Base-by-base conservation (phyloP, 2,797 vertebrate genomes). In the Anabacerthia variegaticeps region DNA sequence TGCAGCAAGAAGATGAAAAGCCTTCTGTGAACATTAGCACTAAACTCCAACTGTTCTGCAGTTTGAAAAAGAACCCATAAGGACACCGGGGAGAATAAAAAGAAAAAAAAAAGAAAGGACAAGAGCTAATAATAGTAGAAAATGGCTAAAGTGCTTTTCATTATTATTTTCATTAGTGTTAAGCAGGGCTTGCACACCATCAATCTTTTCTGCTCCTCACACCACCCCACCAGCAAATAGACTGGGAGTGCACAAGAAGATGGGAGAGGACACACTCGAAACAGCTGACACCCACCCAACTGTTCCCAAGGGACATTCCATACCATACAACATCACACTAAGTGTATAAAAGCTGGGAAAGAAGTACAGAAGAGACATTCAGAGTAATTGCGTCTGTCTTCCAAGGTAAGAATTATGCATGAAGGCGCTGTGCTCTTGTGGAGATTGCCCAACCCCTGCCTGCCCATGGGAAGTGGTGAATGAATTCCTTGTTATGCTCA, bases 341-440 rank as follows among this genome's bases (percentile, higher is more conserved):
- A 49, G 15, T 14, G 12, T 9, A 15, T 12, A 48, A 7, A 32
- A 41, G 9, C n/a, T 26, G 10, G 10, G 7, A 28, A 76, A 76
- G 52, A 32, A 66, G 5, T 13, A 46, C 1, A 2, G 15, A 8
- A 63, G 10, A 24, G 9, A 51, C 8, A 6, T 10, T 36, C 7
- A 27, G 21, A 76, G 15, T 18, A 37, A 49, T 4, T n/a, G 5
- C 6, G 26, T 55, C 34, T 36, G 14, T 26, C 16, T 72, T 67
- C 11, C 8, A 12, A n/a, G 34, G 30, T 7, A 49, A 12, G 21
- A 2, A 2, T 27, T 14, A 9, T 0, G 3, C 0, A 8, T 10
- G 14, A 54, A 4, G 5, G 14, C 54, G 8, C 19, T 12, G 19
- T 9, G 18, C 18, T 32, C 7, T 76, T 36, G 27, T 17, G 44